Base-by-base conservation (phyloP, 2,797 vertebrate species). In the Lepus oiostolus region DNA sequence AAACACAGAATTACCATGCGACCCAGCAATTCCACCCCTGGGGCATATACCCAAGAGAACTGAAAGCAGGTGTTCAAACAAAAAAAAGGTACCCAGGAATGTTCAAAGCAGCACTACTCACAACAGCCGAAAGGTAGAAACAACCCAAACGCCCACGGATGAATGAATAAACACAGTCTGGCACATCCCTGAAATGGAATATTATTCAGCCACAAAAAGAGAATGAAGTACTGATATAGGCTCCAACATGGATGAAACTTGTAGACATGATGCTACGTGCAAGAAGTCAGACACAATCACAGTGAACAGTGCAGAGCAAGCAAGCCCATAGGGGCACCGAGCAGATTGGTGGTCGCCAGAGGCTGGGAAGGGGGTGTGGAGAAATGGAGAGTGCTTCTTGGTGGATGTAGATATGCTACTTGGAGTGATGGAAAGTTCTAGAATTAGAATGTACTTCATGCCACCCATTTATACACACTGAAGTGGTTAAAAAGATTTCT, bases 181-280 rank as follows among this genome's bases (percentile, higher is more conserved):
- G 52, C 42, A 0, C 24, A 60, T 17, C 13, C 14, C 7, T 4
- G 6, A 60, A 8, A 6, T 6, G 7, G 28, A 62, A 22, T 67
- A 72, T 68, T 32, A 32, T 35, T 52, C 28, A 13, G 21, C 24
- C 83, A 2, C 10, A 9, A 30, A 72, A 83, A 87, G 11, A 42
- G 72, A 58, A 19, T 2, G 70, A 47, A 42, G 5, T 9, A 3
- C 13, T 38, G 9, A 63, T 12, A 32, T 0, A 1, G 0, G 2
- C 28, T 2, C 32, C 24, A 17, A 2, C 28, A 1, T 4, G 28
- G 50, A 12, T 16, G 24, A 50, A 47, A 22, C 65, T 30, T 60
- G 85, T 21, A 28, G 50, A 67, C 28, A 12, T n/a, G 2, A 4
- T 3, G 28, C 26, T 8, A 32, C 13, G 5, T 35, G 60, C 80